Conservation (phyloP, 2,888 invertebrate genomes). For the Steinernema scapterisci region DNA sequence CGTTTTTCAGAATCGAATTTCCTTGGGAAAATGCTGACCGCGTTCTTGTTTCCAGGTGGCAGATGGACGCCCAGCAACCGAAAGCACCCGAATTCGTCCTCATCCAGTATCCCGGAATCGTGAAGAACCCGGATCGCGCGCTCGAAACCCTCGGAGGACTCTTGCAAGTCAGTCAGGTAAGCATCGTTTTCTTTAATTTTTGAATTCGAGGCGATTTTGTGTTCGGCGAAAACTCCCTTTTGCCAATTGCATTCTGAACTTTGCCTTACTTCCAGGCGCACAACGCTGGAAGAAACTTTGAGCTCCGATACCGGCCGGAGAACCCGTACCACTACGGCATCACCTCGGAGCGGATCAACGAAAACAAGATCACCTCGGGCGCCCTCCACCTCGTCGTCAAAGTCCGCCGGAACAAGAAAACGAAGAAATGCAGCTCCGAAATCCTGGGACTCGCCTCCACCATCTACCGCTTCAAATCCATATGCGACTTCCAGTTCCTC, state of each 20-base stretch:
- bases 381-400: slow-evolving; percentile 55
- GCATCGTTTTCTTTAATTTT: slow-evolving; percentile 31
- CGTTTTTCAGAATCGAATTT: no score
- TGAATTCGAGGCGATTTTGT: slow-evolving; percentile 30
- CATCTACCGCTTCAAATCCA: slow-evolving; percentile 57
- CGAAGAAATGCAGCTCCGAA: slow-evolving; percentile 33
- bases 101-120: slow-evolving; percentile 62
- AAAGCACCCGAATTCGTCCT: slow-evolving; percentile 47
- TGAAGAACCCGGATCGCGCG: slow-evolving; percentile 61
- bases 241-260: background rate
- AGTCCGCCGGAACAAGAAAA: slow-evolving; percentile 49
- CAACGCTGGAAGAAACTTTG: slow-evolving; percentile 47
- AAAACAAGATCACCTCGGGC: slow-evolving; percentile 52
- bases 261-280: slow-evolving; percentile 51
- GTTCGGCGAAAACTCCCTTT: background rate
- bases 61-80: background rate
- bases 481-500: slow-evolving; percentile 90
- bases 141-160: slow-evolving; percentile 62
- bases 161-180: slow-evolving; percentile 49
- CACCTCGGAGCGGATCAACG: slow-evolving; percentile 52
- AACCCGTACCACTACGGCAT: slow-evolving; percentile 67
- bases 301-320: slow-evolving; percentile 57
- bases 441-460: slow-evolving; percentile 43
- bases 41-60: background rate
- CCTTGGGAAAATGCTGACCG: no score